Conservation (phyloP, 1,140 invertebrate genomes). For the Centruroides vittatus region DNA sequence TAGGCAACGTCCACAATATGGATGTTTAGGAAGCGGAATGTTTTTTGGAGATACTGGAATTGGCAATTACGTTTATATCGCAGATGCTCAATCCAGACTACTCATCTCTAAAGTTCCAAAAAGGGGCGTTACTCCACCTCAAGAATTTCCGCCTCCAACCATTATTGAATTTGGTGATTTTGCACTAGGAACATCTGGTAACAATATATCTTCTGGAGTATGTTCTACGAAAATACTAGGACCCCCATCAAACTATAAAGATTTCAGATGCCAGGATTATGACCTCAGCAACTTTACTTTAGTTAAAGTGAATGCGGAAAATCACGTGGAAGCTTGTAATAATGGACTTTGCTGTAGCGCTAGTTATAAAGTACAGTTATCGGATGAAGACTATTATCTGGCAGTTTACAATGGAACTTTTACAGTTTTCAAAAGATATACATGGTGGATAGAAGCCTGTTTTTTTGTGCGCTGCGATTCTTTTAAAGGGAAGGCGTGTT, state of each 20-base stretch:
- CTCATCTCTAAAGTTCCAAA: neutral
- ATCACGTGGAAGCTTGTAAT: slow-evolving; percentile 3
- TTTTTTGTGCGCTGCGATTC: slow-evolving; percentile 5
- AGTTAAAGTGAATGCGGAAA: neutral
- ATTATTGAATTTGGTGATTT: neutral
- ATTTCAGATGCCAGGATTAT: slow-evolving; percentile 2
- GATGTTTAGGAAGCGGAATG: slow-evolving; percentile 12
- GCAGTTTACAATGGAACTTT: neutral
- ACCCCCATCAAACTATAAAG: neutral
- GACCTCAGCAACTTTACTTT: slow-evolving; percentile 1
- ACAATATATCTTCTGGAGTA: neutral
- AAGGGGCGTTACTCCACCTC: neutral
- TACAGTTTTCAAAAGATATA: neutral
- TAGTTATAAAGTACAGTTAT: slow-evolving; percentile 2
- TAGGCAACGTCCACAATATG: slow-evolving; percentile 29
- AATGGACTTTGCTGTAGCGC: slow-evolving; percentile 13
- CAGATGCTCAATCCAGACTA: neutral
- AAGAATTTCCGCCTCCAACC: neutral
- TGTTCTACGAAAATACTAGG: neutral
- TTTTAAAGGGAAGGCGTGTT: neutral
- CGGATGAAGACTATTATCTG: slow-evolving; percentile 4
- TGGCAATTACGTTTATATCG: neutral
- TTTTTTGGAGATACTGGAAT: neutral
- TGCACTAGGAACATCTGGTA: neutral
- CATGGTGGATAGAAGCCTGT: slow-evolving; percentile 2